Percentiles rank a stretch among this genome's conserved stretches.
Evolutionary conservation across 2,888 invertebrate species (phyloP).

Genomic region (Isoperla grammatica): DNA sequence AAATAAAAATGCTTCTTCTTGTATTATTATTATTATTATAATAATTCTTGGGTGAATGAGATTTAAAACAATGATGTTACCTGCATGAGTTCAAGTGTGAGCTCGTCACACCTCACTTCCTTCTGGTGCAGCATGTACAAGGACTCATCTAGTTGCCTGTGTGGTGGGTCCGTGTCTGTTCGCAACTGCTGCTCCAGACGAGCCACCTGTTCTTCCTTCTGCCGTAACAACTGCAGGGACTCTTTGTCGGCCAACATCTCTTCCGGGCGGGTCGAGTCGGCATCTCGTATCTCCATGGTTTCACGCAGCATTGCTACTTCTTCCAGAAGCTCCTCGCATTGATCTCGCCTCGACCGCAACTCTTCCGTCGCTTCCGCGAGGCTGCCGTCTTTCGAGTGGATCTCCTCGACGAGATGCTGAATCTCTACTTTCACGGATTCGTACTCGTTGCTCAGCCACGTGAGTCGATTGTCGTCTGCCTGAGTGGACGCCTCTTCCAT

Average conservation of each 20-base stretch:
- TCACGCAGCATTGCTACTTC: conserved; percentile 57
- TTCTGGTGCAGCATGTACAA: conserved; percentile 81
- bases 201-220: neutral
- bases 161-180: no score
- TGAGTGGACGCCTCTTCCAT: conserved; percentile 1
- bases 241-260: neutral
- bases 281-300: conserved; percentile 32
- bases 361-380: conserved; percentile 35
- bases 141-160: conserved; percentile 62
- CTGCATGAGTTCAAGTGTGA: conserved; percentile 75
- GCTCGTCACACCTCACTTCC: conserved; percentile 79
- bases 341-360: conserved; percentile 34
- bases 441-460: no score
- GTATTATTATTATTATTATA: no score
- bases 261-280: neutral
- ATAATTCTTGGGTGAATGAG: no score
- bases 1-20: no score
- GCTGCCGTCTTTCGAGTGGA: neutral
- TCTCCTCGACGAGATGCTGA: neutral
- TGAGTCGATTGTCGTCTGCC: neutral
- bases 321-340: conserved; percentile 45
- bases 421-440: conserved; percentile 15
- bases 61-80: conserved; percentile 37
- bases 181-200: no score
- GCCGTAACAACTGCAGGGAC: neutral